phyloP scores from a whole-genome alignment of 2,113 vertebrate species.

The Calyptomena viridis region DNA sequence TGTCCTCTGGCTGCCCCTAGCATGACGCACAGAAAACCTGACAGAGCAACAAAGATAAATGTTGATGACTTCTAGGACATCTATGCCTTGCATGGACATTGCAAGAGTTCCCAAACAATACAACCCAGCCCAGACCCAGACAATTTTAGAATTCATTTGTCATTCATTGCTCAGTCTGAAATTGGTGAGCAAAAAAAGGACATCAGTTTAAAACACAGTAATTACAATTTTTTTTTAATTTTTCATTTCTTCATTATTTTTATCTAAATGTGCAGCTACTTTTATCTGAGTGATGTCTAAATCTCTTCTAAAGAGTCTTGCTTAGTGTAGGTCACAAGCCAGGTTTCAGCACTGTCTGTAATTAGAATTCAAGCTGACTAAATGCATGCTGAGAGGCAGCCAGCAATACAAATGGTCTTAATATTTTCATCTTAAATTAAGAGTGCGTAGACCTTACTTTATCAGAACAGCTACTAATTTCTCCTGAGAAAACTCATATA shows the following conservation, averaged over 20 bases:
- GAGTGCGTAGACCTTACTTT: neutral
- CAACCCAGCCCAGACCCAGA: neutral
- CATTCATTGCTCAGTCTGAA: neutral
- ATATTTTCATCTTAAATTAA: conserved; percentile 23
- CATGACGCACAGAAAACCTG: neutral
- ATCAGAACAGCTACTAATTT: neutral
- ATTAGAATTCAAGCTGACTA: conserved; percentile 4
- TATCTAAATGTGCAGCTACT: neutral
- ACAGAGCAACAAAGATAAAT: neutral
- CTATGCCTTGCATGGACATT: neutral
- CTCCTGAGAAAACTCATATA: neutral
- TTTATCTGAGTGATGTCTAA: neutral
- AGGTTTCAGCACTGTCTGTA: neutral
- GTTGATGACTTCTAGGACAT: neutral
- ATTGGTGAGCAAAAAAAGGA: neutral
- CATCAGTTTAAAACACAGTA: neutral
- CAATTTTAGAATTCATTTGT: neutral
- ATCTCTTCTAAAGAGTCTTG: neutral
- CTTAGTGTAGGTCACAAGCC: neutral
- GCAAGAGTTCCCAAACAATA: neutral
- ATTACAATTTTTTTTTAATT: neutral
- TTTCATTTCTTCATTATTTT: neutral
- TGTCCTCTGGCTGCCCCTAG: conserved; percentile 32
- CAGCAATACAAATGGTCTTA: neutral
- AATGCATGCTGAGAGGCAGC: neutral